These are phyloP conservation scores for Chaetodon trifasciatus DNA, from an alignment of 2,797 vertebrate genomes.

Conservation along the genomic window DNA sequence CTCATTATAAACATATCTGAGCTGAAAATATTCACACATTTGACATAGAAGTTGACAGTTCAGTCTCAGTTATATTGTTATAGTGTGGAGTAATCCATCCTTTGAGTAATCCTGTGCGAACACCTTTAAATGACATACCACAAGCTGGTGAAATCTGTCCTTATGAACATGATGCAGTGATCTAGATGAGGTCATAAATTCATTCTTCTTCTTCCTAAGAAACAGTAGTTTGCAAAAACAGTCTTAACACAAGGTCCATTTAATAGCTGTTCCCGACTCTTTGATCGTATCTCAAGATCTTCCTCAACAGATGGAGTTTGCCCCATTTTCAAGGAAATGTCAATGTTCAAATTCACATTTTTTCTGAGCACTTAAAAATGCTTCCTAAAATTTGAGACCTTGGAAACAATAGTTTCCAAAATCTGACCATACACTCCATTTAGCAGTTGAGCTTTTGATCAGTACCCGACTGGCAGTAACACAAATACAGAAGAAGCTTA, in stretches of 20 bases:
- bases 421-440: neutral
- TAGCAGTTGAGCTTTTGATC: neutral
- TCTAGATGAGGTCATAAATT: neutral
- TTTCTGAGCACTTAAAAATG: neutral
- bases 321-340: neutral
- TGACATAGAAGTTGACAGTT: neutral
- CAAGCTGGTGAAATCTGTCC: neutral
- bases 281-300: neutral
- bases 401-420: neutral
- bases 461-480: neutral
- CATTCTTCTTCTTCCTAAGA: neutral
- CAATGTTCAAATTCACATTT: neutral
- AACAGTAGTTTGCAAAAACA: neutral
- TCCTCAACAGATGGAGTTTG: neutral
- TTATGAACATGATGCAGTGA: neutral
- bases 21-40: slow-evolving; percentile 10
- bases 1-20: slow-evolving; percentile 1
- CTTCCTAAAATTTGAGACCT: neutral
- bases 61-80: neutral
- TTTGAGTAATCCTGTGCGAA: neutral
- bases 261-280: neutral
- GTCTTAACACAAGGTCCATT: neutral
- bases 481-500: neutral
- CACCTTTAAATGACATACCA: neutral
- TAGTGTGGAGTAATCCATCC: neutral